phyloP scores from a whole-genome alignment of 2,888 invertebrate genomes.

The Drosophila paranaensis region DNA sequence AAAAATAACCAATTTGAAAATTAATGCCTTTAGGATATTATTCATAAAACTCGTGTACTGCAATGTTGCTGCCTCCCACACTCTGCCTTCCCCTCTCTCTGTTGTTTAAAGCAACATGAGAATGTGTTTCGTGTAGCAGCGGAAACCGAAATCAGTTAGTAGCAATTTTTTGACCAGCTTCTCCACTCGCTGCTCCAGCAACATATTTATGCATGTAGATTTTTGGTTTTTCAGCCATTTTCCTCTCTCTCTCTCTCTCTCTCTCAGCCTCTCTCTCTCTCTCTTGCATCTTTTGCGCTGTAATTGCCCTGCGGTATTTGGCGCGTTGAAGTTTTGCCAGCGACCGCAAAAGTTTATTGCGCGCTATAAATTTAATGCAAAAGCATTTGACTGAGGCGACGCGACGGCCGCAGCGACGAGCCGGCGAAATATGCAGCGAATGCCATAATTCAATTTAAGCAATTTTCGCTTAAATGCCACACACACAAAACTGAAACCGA shows the following conservation, averaged over 20 bases:
- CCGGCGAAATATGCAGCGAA: slow-evolving; percentile 57
- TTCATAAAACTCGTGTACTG: slow-evolving; percentile 77
- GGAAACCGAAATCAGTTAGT: slow-evolving; percentile 46
- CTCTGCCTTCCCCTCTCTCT: neutral
- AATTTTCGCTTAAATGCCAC: slow-evolving; percentile 54
- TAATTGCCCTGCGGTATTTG: slow-evolving; percentile 78
- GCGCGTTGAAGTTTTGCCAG: slow-evolving; percentile 63
- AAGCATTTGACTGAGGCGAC: slow-evolving; percentile 65
- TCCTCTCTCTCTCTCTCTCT: neutral
- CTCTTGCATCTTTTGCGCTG: slow-evolving; percentile 30
- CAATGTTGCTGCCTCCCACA: slow-evolving; percentile 23
- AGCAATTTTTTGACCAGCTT: slow-evolving; percentile 8
- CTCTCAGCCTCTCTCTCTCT: neutral
- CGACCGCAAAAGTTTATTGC: slow-evolving; percentile 76
- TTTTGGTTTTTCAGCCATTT: slow-evolving; percentile 35
- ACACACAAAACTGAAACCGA: slow-evolving; percentile 51
- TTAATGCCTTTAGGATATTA: slow-evolving; percentile 81
- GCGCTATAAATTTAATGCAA: slow-evolving; percentile 76
- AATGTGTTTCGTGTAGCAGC: slow-evolving; percentile 4
- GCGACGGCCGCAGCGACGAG: slow-evolving; percentile 24
- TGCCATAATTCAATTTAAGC: slow-evolving; percentile 69
- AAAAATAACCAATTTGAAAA: slow-evolving; percentile 82
- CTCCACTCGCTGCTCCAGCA: slow-evolving; percentile 15
- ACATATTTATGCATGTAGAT: slow-evolving; percentile 68
- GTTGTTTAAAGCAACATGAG: slow-evolving; percentile 39